phyloP scores from a whole-genome alignment of 2,888 invertebrate species.

The Thumatha senex region DNA sequence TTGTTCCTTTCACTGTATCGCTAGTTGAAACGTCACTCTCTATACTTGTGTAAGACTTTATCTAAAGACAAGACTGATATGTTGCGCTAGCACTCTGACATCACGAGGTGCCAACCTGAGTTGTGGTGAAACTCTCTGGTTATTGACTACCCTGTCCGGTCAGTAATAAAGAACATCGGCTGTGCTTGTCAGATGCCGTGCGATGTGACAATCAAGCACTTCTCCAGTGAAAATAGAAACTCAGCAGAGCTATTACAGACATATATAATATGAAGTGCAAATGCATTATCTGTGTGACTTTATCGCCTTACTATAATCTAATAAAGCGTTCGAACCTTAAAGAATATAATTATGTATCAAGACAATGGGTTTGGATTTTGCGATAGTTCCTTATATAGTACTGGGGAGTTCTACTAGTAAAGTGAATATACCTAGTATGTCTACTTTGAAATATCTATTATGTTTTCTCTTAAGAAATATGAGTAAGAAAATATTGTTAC shows the following conservation, averaged over 20 bases:
- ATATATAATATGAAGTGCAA: constrained; percentile 50
- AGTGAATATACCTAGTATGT: constrained; percentile 43
- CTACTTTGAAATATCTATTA: constrained; percentile 45
- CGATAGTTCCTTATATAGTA: constrained; percentile 34
- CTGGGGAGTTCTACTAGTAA: constrained; percentile 35
- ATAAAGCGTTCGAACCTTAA: constrained; percentile 36
- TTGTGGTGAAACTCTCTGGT: constrained; percentile 54
- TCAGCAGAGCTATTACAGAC: constrained; percentile 65
- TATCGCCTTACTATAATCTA: constrained; percentile 50
- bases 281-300: constrained; percentile 47
- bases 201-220: constrained; percentile 55
- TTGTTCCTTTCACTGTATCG: constrained; percentile 66
- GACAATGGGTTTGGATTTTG: constrained; percentile 42
- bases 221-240: constrained; percentile 61
- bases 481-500: neutral
- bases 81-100: constrained; percentile 37
- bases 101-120: constrained; percentile 45
- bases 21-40: constrained; percentile 51
- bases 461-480: constrained; percentile 16
- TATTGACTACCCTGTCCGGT: constrained; percentile 58
- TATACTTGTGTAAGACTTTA: constrained; percentile 61
- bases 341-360: constrained; percentile 32
- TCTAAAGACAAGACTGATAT: constrained; percentile 60
- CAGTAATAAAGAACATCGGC: constrained; percentile 55
- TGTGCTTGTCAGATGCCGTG: constrained; percentile 22